A percentile compares a stretch with the other conserved stretches of the same genome.
These are phyloP conservation scores for Punctoribates punctum DNA, from an alignment of 2,888 invertebrate species.

Conservation along the genomic window DNA sequence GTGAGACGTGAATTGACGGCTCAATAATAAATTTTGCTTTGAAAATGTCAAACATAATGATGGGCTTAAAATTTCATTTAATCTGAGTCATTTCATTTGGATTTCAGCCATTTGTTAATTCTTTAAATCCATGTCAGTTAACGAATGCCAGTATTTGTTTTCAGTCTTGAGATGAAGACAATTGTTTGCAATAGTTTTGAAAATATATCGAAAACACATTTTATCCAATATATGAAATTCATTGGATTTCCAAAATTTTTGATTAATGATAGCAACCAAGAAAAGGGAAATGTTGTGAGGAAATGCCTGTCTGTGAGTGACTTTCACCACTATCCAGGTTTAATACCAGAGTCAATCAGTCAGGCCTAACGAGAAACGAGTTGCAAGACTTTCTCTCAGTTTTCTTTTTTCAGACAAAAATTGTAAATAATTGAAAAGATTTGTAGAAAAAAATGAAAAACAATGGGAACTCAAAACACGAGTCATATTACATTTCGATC, in stretches of 20 bases:
- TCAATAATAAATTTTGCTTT: conserved; percentile 13
- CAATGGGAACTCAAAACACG: not conserved
- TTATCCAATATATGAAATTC: too few relatives aligned
- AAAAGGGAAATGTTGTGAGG: not conserved
- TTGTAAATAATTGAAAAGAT: conserved; percentile 9
- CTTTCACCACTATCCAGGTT: conserved; percentile 1
- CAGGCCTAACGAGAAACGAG: not conserved
- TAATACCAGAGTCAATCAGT: not conserved
- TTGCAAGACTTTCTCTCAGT: not conserved
- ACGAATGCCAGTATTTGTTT: too few relatives aligned
- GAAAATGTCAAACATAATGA: conserved; percentile 12
- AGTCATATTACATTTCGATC: not conserved
- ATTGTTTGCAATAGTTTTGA: too few relatives aligned
- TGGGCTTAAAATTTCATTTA: not conserved
- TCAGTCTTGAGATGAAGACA: too few relatives aligned
- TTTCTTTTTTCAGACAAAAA: not conserved
- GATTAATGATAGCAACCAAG: not conserved
- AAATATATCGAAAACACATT: too few relatives aligned
- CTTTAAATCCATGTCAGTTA: too few relatives aligned
- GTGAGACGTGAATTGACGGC: conserved; percentile 4
- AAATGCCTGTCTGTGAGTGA: not conserved
- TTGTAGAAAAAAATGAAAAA: not conserved
- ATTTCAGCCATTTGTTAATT: not conserved
- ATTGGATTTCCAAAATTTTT: not conserved
- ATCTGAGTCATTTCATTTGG: not conserved